Base-by-base conservation (phyloP, 2,888 invertebrate genomes). In the Pollenia angustigena region DNA sequence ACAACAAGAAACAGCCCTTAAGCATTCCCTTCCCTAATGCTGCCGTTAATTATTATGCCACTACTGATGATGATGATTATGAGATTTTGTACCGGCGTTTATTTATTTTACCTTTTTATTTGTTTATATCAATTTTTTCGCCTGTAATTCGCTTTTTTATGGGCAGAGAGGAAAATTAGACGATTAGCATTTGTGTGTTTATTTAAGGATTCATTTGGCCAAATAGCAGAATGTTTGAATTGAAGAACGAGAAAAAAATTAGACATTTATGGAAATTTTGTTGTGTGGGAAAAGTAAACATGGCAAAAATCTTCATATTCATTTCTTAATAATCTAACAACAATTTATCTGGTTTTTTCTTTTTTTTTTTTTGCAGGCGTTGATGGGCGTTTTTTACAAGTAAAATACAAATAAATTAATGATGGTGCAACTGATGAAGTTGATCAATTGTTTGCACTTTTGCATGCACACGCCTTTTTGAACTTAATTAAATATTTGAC, bases 241-340 rank as follows among this genome's bases (percentile, higher is more conserved):
- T 32, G 32, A 42, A 23, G 32, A 44, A n/a, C 6, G 18, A 81
- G 18, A 18, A n/a, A 18, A 46, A 54, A 66, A 75, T 32, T 32
- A 44, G 18, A 56, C 52, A 40, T 76, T 75, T 40, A 69, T 54
- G 32, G 44, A 18, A 6, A 12, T 42, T 56, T 56, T 62, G 32
- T 69, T 18, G 79, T 86, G 81, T 87, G 87, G 81, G 87, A 87
- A 87, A 87, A 74, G 87, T 64, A 87, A 87, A 87, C 68, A 86
- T 44, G 40, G 46, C 66, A 68, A 18, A 32, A 56, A 66, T 74
- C 76, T 75, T 80, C 64, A 72, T 64, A 72, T 14, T 84, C 82
- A 76, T 69, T 69, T 48, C 66, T 46, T 74, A 79, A 86, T 81
- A 52, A 78, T 83, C 62, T 62, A 85, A 85, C 81, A 81, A 82